A percentile compares a stretch with the other conserved stretches of the same genome.
phyloP scores from a whole-genome alignment of 2,797 vertebrate genomes.

The Fringilla coelebs region DNA sequence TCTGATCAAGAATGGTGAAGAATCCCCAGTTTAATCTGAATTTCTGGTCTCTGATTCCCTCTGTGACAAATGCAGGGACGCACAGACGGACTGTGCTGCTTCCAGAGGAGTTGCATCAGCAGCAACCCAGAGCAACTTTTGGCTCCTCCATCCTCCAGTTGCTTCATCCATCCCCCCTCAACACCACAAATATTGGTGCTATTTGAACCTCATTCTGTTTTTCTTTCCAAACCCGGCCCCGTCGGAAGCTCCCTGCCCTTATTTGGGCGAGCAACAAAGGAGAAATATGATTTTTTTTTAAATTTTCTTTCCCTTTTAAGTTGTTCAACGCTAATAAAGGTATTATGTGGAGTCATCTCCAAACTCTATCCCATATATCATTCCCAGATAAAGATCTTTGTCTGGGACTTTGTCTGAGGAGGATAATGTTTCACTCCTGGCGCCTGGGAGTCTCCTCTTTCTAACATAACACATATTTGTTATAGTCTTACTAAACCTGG shows the following conservation, averaged over 20 bases:
- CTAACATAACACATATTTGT: conserved; percentile 65
- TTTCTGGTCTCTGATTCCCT: neutral
- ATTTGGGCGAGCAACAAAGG: conserved; percentile 48
- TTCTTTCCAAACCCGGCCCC: neutral
- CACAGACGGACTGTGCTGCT: neutral
- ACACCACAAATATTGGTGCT: conserved; percentile 1
- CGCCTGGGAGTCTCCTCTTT: conserved; percentile 64
- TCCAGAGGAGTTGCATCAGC: neutral
- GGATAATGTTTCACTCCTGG: conserved; percentile 70
- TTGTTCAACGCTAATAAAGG: conserved; percentile 64
- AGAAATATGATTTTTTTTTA: neutral
- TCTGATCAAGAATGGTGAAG: neutral
- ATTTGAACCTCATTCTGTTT: neutral
- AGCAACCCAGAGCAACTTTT: neutral
- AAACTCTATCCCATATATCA: conserved; percentile 70
- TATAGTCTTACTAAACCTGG: conserved; percentile 49
- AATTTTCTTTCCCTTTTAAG: conserved; percentile 23
- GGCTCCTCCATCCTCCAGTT: conserved; percentile 5
- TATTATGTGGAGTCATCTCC: conserved; percentile 68
- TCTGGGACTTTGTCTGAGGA: conserved; percentile 70
- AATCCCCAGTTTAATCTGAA: neutral
- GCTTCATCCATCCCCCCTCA: neutral
- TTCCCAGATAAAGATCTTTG: conserved; percentile 68
- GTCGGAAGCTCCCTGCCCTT: conserved; percentile 26
- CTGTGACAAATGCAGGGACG: neutral